phyloP scores from a whole-genome alignment of 1,140 invertebrate genomes.

The Saxidomus purpurata region DNA sequence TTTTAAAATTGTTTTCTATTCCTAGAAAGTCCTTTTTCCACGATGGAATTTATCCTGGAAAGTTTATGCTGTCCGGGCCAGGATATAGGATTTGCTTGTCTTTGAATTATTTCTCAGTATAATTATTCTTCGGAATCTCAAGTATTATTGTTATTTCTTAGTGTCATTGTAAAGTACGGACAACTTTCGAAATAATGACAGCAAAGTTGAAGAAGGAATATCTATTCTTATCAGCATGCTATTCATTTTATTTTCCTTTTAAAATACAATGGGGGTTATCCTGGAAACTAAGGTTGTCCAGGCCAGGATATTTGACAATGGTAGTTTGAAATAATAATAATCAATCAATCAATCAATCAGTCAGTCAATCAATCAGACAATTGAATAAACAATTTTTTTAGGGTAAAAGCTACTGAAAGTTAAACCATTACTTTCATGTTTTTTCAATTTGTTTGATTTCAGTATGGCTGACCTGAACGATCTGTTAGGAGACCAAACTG shows the following conservation, averaged over 20 bases:
- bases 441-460: too few species aligned
- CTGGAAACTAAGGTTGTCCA: conserved; percentile 22
- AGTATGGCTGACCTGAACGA: not conserved
- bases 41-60: not conserved
- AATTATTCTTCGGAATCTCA: not conserved
- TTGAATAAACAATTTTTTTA: not conserved
- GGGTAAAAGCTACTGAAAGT: too few species aligned
- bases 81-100: too few species aligned
- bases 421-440: too few species aligned
- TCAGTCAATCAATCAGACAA: too few species aligned
- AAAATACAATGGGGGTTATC: conserved; percentile 5
- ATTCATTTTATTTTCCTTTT: not conserved
- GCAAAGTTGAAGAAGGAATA: not conserved
- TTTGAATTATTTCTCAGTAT: not conserved
- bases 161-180: not conserved
- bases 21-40: not conserved
- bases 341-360: not conserved
- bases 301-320: conserved; percentile 27
- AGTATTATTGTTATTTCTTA: not conserved
- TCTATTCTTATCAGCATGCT: not conserved
- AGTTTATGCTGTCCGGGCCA: too few species aligned
- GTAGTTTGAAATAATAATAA: not conserved
- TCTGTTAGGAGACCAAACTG: not conserved
- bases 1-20: not conserved
- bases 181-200: not conserved